These are phyloP conservation scores for Tenthredo livida DNA, from an alignment of 2,888 invertebrate species.

Conservation along the genomic window DNA sequence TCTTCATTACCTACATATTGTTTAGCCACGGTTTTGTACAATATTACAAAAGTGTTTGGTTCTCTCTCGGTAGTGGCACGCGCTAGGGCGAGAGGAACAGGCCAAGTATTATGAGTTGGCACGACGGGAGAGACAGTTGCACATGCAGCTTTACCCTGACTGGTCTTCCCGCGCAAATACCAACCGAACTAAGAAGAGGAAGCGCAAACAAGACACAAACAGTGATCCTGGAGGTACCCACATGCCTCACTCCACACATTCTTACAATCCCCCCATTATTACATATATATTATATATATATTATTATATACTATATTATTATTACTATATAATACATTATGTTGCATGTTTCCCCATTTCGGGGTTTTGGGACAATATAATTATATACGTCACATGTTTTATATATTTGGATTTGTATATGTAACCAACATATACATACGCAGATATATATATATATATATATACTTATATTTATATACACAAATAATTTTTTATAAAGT, in stretches of 20 bases:
- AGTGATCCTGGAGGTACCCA: conserved; percentile 92
- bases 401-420: conserved; percentile 57
- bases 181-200: conserved; percentile 99
- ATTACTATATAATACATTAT: conserved; percentile 75
- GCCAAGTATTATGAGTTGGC: conserved; percentile 99
- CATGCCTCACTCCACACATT: conserved; percentile 78
- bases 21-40: conserved; percentile 69
- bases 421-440: conserved; percentile 11
- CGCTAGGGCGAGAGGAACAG: conserved; percentile 99
- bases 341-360: conserved; percentile 76
- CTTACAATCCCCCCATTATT: conserved; percentile 71
- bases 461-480: conserved; percentile 61
- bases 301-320: conserved; percentile 63
- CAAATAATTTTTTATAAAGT: conserved; percentile 70
- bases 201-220: conserved; percentile 98
- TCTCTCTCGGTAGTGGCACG: conserved; percentile 94
- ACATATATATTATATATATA: conserved; percentile 62
- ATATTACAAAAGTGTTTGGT: conserved; percentile 75
- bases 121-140: conserved; percentile 98
- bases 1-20: conserved; percentile 64
- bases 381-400: conserved; percentile 62
- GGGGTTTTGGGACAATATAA: conserved; percentile 72
- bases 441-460: neutral
- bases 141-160: conserved; percentile 99
- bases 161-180: conserved; percentile 99